Percentiles rank a stretch among this genome's conserved stretches.
phyloP scores from a whole-genome alignment of 1,140 invertebrate species.

The Drosophila punjabiensis region DNA sequence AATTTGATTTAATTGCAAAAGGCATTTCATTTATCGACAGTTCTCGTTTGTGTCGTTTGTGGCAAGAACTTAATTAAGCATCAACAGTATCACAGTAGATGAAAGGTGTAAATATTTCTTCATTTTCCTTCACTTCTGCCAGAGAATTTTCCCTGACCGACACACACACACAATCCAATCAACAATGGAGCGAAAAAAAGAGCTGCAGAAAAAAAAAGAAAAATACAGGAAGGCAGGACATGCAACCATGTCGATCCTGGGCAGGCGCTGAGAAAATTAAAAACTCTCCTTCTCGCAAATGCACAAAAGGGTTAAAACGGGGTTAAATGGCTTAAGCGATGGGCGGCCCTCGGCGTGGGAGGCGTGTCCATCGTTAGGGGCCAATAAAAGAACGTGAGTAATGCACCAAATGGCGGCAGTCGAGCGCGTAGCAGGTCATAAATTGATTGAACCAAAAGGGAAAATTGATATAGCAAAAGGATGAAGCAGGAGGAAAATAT shows the following conservation, averaged over 20 bases:
- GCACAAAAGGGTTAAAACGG: constrained; percentile 66
- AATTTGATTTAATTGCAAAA: constrained; percentile 18
- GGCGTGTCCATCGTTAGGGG: constrained; percentile 59
- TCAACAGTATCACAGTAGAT: not conserved
- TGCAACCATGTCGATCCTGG: constrained; percentile 32
- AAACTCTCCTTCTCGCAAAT: constrained; percentile 53
- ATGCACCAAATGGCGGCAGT: constrained; percentile 53
- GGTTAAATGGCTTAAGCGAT: constrained; percentile 69
- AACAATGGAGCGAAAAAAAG: constrained; percentile 12
- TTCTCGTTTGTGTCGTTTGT: constrained; percentile 13
- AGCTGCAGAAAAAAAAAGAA: not conserved
- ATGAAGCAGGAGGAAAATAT: constrained; percentile 5
- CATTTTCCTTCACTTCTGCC: constrained; percentile 9
- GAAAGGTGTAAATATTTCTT: constrained; percentile 17
- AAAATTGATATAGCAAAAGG: constrained; percentile 55
- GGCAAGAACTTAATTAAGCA: constrained; percentile 39
- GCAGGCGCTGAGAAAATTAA: constrained; percentile 67
- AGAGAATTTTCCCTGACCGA: constrained; percentile 21
- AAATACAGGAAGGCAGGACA: constrained; percentile 19
- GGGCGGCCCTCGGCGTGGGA: constrained; percentile 5
- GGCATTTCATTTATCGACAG: constrained; percentile 27
- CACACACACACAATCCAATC: constrained; percentile 7
- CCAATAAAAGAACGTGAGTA: constrained; percentile 78
- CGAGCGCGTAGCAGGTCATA: constrained; percentile 54
- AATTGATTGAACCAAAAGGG: constrained; percentile 66